Evolutionary conservation across 1,140 invertebrate genomes (phyloP).

Genomic region (Lasioglossum baleicum): DNA sequence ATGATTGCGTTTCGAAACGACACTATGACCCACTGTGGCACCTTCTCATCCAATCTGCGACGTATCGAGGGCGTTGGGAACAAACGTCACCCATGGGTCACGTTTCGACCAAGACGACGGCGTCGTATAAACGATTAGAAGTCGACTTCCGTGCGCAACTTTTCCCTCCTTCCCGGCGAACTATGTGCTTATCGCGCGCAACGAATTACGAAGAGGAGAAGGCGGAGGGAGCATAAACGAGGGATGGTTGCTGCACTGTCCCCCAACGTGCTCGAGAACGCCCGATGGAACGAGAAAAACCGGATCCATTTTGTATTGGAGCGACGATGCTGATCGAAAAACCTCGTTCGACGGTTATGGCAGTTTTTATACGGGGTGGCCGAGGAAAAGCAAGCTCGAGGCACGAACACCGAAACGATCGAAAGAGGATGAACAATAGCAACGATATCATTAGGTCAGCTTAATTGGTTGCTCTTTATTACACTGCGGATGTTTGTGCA

Average conservation of each 20-base stretch:
- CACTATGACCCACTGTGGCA: too few relatives aligned
- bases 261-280: background rate
- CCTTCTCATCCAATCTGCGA: constrained; percentile 14
- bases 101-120: constrained; percentile 15
- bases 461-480: too few relatives aligned
- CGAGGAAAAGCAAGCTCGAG: too few relatives aligned
- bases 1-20: too few relatives aligned
- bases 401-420: too few relatives aligned
- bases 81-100: constrained; percentile 38
- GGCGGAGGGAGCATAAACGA: constrained; percentile 19
- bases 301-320: too few relatives aligned
- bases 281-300: background rate
- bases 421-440: too few relatives aligned
- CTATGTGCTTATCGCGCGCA: constrained; percentile 36
- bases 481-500: too few relatives aligned
- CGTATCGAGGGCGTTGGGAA: background rate
- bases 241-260: background rate
- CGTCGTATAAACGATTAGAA: constrained; percentile 31
- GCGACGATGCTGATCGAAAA: background rate
- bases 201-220: constrained; percentile 26
- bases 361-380: too few relatives aligned
- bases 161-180: constrained; percentile 6
- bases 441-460: too few relatives aligned
- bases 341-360: too few relatives aligned
- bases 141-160: constrained; percentile 18